Base-by-base conservation (phyloP, 1,140 invertebrate genomes). In the Armadillidium nasatum region DNA sequence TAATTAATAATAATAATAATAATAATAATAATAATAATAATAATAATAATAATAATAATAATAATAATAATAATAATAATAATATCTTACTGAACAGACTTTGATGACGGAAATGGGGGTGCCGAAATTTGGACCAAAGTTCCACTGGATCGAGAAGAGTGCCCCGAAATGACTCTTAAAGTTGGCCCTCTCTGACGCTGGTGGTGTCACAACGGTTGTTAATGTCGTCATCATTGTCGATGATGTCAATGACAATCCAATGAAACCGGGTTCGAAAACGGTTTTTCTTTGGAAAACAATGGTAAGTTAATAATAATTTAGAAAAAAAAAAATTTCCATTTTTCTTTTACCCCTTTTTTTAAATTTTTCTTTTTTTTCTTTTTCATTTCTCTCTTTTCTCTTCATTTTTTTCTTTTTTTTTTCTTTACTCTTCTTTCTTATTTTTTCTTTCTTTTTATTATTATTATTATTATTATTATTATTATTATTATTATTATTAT, bases 161-260 rank as follows among this genome's bases (percentile, higher is more conserved):
- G 73, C 23, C 66, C 75, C 7, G 50, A 77, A 15, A 23, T 79
- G 33, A 75, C 68, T 1, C 67, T 74, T 6, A 71, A 77, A 60
- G 78, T n/a, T 79, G 68, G 22, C 10, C 13, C 71, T 79, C 33
- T n/a, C 72, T 21, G 78, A 79, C 50, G 75, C 75, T 7, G 66
- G 74, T 19, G 75, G 75, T 2, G 46, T 79, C 66, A n/a, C 75
- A 10, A 68, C 75, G 15, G 66, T 72, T 0, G 68, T 71, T 50
- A 66, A 54, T 44, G 94, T 97, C 83, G 96, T 94, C 4, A 94
- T 97, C 45, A 94, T 97, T 87, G 96, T 97, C 44, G 94, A 94
- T 0, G 95, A 97, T 84, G 92, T 95, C 0, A 97, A 97, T 83
- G 94, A 87, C 74, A 96, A 96, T 85, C 93, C 94, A 10, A 87